phyloP scores from a whole-genome alignment of 2,888 invertebrate species.

The Napeogenes inachia region DNA sequence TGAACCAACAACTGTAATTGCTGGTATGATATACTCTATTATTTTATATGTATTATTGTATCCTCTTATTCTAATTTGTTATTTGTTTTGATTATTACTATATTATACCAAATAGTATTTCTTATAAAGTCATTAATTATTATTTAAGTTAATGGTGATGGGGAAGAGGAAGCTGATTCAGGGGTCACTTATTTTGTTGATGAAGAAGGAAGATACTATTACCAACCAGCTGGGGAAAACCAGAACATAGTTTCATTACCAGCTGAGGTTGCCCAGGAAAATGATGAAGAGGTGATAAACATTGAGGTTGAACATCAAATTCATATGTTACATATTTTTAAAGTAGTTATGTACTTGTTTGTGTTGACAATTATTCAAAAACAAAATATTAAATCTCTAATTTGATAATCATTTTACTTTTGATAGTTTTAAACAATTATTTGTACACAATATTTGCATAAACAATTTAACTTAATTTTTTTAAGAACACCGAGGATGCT shows the following conservation, averaged over 20 bases:
- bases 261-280: constrained; percentile 57
- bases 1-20: constrained; percentile 61
- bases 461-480: background rate
- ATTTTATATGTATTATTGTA: too few species aligned
- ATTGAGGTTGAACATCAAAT: background rate
- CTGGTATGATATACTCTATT: constrained; percentile 48
- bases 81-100: background rate
- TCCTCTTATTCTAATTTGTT: background rate
- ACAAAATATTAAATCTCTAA: too few species aligned
- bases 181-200: constrained; percentile 87
- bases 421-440: too few species aligned
- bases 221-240: constrained; percentile 82
- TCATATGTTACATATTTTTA: constrained; percentile 37
- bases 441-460: too few species aligned
- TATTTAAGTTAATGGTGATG: constrained; percentile 30
- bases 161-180: constrained; percentile 46
- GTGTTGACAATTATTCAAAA: too few species aligned
- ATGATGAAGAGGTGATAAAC: constrained; percentile 38
- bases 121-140: constrained; percentile 1
- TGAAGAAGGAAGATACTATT: constrained; percentile 89
- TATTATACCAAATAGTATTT: constrained; percentile 5
- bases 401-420: too few species aligned
- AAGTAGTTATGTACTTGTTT: constrained; percentile 14
- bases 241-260: constrained; percentile 81
- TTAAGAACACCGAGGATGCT: constrained; percentile 30